Conservation (phyloP, 2,888 invertebrate genomes). For the Mamestra brassicae region DNA sequence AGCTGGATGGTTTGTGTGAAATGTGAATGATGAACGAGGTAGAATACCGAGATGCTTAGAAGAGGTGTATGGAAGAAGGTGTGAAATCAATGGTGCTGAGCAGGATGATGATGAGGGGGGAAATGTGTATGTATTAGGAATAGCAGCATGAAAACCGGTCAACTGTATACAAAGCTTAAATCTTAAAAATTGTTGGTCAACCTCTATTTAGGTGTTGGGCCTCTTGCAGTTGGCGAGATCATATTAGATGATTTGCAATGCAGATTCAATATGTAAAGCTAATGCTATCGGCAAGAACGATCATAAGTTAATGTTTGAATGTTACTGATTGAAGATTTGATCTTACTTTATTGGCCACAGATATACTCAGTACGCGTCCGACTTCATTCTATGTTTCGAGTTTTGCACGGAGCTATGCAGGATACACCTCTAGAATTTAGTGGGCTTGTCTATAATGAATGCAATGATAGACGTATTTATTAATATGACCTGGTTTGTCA, state of each 20-base stretch:
- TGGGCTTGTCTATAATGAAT: conserved; percentile 38
- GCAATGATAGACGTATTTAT: conserved; percentile 16
- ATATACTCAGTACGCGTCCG: not conserved
- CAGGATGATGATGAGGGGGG: not conserved
- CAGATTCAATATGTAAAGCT: conserved; percentile 3
- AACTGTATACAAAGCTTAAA: too few species aligned
- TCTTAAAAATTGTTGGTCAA: not conserved
- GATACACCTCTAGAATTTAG: conserved; percentile 32
- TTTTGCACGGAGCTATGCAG: not conserved
- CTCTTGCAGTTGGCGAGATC: not conserved
- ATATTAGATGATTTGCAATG: not conserved
- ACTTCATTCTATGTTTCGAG: conserved; percentile 3
- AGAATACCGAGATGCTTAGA: too few species aligned
- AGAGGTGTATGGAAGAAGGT: not conserved
- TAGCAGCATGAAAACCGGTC: not conserved
- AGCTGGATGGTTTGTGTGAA: not conserved
- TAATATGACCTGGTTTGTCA: conserved; percentile 17
- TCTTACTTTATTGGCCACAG: not conserved
- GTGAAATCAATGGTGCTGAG: not conserved
- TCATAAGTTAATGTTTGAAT: not conserved
- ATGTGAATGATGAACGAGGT: not conserved
- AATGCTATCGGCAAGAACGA: not conserved
- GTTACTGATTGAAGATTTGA: not conserved
- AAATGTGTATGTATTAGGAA: not conserved
- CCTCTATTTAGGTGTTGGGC: not conserved